These are phyloP conservation scores for Pachydiplax longipennis DNA, from an alignment of 2,888 invertebrate species.

Conservation along the genomic window DNA sequence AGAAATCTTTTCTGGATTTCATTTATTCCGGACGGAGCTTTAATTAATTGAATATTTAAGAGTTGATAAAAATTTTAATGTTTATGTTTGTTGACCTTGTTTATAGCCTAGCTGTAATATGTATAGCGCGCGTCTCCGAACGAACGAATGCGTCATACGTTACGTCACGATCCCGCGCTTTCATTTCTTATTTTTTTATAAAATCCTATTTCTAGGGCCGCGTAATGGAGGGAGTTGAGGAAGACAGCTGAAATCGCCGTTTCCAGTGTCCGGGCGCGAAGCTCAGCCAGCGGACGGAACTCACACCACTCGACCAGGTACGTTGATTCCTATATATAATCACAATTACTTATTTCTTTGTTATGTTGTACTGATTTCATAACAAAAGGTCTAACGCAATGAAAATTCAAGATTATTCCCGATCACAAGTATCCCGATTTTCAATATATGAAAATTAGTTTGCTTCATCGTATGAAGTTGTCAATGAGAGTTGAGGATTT, in stretches of 20 bases:
- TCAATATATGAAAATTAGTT: background rate
- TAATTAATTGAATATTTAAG: too few relatives aligned
- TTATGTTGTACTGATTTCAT: background rate
- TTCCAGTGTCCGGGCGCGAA: slow-evolving; percentile 45
- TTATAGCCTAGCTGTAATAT: background rate
- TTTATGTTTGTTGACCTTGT: too few relatives aligned
- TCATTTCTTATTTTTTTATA: slow-evolving; percentile 16
- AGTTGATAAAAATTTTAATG: too few relatives aligned
- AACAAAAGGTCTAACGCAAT: background rate
- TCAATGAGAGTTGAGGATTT: background rate
- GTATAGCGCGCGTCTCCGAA: background rate
- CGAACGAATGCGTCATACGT: background rate
- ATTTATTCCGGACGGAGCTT: too few relatives aligned
- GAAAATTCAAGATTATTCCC: background rate
- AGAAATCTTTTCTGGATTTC: too few relatives aligned
- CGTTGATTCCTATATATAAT: slow-evolving; percentile 41
- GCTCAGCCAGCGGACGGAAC: slow-evolving; percentile 40
- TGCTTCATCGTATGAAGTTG: background rate
- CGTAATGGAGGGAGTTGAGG: slow-evolving; percentile 34
- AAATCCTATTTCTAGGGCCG: slow-evolving; percentile 42
- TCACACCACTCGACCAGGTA: slow-evolving; percentile 41
- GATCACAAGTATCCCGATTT: background rate
- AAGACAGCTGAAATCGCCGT: slow-evolving; percentile 45
- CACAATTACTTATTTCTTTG: background rate
- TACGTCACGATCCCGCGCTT: slow-evolving; percentile 28